Evolutionary conservation across 2,113 vertebrate genomes (phyloP).

Genomic region (Megaceryle torquata): DNA sequence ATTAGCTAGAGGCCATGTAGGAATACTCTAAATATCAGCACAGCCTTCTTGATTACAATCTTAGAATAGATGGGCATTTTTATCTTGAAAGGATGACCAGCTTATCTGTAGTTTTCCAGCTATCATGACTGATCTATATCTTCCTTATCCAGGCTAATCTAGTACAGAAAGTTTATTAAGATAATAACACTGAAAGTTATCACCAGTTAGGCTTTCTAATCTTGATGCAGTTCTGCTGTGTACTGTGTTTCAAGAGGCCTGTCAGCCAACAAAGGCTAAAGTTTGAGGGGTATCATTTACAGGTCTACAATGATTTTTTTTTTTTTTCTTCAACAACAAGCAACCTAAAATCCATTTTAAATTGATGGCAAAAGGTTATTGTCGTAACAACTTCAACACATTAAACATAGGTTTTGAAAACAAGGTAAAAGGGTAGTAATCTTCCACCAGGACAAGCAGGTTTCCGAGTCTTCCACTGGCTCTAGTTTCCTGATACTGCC

Average conservation of each 20-base stretch:
- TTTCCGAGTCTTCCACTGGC: background rate
- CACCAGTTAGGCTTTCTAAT: conserved; percentile 66
- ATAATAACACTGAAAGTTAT: conserved; percentile 72
- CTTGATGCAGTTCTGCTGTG: conserved; percentile 49
- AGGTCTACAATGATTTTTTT: background rate
- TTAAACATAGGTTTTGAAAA: conserved; percentile 33
- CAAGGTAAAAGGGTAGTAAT: background rate
- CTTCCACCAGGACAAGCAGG: background rate
- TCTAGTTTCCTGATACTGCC: background rate
- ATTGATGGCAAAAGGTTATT: conserved; percentile 59
- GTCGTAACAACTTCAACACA: conserved; percentile 35
- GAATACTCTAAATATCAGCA: conserved; percentile 63
- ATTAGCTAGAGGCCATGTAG: conserved; percentile 69
- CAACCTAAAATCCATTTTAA: conserved; percentile 40
- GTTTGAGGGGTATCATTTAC: conserved; percentile 46
- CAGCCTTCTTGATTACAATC: conserved; percentile 73
- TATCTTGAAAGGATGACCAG: conserved; percentile 77
- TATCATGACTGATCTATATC: conserved; percentile 73
- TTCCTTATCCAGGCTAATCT: conserved; percentile 76
- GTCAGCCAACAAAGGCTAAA: background rate
- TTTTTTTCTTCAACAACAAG: background rate
- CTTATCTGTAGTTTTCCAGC: conserved; percentile 68
- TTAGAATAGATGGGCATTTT: conserved; percentile 74
- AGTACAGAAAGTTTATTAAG: conserved; percentile 81
- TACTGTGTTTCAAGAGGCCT: conserved; percentile 63